A percentile compares a stretch with the other conserved stretches of the same genome.
These are phyloP conservation scores for Chloropsis cyanopogon DNA, from an alignment of 2,113 vertebrate species.

Conservation along the genomic window DNA sequence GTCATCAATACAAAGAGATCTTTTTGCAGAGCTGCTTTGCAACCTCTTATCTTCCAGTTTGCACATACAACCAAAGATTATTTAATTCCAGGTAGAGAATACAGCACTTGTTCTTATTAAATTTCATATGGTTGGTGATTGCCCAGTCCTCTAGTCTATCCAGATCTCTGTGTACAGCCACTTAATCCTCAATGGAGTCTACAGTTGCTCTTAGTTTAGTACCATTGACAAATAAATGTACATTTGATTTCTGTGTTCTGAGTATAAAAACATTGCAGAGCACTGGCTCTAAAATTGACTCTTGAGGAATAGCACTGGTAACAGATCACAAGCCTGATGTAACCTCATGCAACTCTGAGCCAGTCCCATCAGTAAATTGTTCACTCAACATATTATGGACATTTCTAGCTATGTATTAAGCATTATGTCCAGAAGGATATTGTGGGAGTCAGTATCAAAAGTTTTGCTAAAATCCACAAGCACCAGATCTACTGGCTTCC, in stretches of 20 bases:
- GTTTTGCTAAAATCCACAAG: neutral
- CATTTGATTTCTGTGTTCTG: neutral
- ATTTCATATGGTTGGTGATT: neutral
- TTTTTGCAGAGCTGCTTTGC: neutral
- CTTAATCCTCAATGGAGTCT: neutral
- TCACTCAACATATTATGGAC: neutral
- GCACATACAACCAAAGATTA: neutral
- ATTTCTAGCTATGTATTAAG: neutral
- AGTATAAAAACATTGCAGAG: neutral
- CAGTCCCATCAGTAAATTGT: neutral
- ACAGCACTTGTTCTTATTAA: neutral
- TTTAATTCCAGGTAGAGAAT: neutral
- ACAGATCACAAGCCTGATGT: neutral
- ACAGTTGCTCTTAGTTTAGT: neutral
- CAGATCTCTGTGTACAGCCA: neutral
- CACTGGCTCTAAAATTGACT: neutral
- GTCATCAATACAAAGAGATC: neutral
- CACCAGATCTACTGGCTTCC: neutral
- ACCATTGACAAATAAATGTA: neutral
- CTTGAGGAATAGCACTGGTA: neutral
- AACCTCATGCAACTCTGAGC: neutral
- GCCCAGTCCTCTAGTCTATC: neutral
- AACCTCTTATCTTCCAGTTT: neutral
- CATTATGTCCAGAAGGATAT: neutral
- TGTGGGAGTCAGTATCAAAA: neutral